phyloP scores from a whole-genome alignment of 2,113 vertebrate species.

The Clarias macrocephalus region DNA sequence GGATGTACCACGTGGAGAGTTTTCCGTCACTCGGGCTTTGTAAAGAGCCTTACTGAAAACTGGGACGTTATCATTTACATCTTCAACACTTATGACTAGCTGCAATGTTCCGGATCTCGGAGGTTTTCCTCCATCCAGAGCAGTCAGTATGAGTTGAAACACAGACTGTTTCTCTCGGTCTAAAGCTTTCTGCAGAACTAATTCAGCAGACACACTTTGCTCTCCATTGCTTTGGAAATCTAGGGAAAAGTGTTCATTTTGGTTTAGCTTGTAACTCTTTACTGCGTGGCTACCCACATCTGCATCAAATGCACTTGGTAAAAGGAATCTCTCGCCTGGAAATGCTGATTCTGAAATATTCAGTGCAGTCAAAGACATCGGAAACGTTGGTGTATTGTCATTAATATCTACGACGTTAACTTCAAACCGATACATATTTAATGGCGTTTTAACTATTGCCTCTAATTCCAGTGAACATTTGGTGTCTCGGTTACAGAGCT shows the following conservation, averaged over 20 bases:
- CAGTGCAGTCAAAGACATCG: neutral
- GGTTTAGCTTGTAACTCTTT: constrained; percentile 53
- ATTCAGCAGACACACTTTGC: constrained; percentile 47
- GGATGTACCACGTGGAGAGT: constrained; percentile 36
- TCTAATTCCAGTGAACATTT: constrained; percentile 56
- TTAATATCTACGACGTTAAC: constrained; percentile 57
- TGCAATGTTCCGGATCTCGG: constrained; percentile 42
- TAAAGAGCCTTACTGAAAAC: constrained; percentile 49
- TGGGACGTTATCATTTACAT: constrained; percentile 53
- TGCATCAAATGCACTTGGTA: constrained; percentile 47
- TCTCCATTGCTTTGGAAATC: constrained; percentile 50
- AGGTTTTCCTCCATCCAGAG: constrained; percentile 60
- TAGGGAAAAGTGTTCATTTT: constrained; percentile 56
- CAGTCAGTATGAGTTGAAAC: constrained; percentile 47
- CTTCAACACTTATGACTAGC: constrained; percentile 38
- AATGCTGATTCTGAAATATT: constrained; percentile 49
- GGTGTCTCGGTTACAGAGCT: constrained; percentile 39
- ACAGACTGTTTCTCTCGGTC: constrained; percentile 56
- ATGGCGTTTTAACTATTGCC: constrained; percentile 48
- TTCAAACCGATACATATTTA: constrained; percentile 54
- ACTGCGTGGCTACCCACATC: constrained; percentile 53
- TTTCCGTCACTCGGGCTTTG: constrained; percentile 50
- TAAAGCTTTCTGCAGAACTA: constrained; percentile 55
- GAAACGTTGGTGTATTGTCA: constrained; percentile 52
- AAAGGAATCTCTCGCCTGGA: constrained; percentile 44